phyloP scores from a whole-genome alignment of 2,888 invertebrate species.

The Heliconius erato region DNA sequence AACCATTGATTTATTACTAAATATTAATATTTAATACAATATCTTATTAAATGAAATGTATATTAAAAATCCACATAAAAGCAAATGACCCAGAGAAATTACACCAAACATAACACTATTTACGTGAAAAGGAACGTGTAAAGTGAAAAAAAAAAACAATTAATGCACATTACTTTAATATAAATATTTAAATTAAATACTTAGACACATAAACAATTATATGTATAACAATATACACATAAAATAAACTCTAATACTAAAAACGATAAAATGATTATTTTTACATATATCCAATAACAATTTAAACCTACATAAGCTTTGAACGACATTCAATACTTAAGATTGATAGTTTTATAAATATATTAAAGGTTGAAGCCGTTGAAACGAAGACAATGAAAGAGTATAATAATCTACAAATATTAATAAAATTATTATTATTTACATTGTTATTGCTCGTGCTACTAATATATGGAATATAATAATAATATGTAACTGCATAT shows the following conservation, averaged over 20 bases:
- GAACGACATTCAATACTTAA: constrained; percentile 29
- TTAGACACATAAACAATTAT: constrained; percentile 33
- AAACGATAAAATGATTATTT: constrained; percentile 36
- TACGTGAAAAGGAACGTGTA: neutral
- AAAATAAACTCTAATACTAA: constrained; percentile 44
- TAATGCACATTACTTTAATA: constrained; percentile 40
- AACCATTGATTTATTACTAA: neutral
- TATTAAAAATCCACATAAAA: neutral
- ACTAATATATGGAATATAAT: neutral
- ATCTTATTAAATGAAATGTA: neutral
- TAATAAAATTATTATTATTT: constrained; percentile 3
- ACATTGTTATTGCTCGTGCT: constrained; percentile 14
- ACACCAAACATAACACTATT: neutral
- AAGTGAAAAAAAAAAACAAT: constrained; percentile 24
- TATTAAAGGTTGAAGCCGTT: constrained; percentile 17
- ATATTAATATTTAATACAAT: neutral
- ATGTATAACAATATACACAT: constrained; percentile 42
- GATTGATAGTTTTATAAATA: constrained; percentile 19
- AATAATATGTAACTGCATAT: neutral
- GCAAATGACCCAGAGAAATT: neutral
- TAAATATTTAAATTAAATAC: constrained; percentile 37
- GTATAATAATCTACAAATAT: neutral
- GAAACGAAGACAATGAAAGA: constrained; percentile 16
- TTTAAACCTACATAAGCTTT: constrained; percentile 34
- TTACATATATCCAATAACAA: constrained; percentile 35